Base-by-base conservation (phyloP, 2,797 vertebrate genomes). In the Euphonia xanthogaster region DNA sequence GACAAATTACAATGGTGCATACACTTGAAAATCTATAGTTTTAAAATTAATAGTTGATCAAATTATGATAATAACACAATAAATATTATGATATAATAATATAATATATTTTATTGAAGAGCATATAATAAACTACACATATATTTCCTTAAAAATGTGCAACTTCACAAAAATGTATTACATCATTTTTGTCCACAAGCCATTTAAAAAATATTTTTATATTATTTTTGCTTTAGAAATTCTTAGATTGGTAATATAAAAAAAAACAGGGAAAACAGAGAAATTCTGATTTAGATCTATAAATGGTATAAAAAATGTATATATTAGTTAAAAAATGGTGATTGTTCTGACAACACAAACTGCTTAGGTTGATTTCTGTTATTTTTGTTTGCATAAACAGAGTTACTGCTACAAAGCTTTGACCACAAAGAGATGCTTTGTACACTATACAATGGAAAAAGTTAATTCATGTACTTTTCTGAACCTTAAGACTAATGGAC, bases 341-440 rank as follows among this genome's bases (percentile, higher is more conserved):
- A 72, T 54, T 47, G 28, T 70, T 95, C 35, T 87, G 37, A 55
- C 5, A 28, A 58, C 22, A 84, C 5, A 53, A 50, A 28, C 13
- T 65, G 31, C 7, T 78, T 68, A 48, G 31, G 14, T 47, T 72
- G 18, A 39, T 54, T 57, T 79, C 22, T 39, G 44, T 81, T 77
- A 88, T 42, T 76, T 75, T 80, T 74, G 35, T 94, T 95, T 89
- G 54, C 82, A 85, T 80, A 85, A 92, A 93, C 31, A 53, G 65
- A 85, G 21, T 65, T 95, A 70, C 31, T 89, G 30, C 61, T 92
- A 74, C 37, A 73, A 21, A 90, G 44, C 33, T 87, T 68, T 94
- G 48, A 71, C 61, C 25, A 75, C 47, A 90, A 87, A 79, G 31
- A 81, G 40, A 35, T 67, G 60, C n/a, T 86, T 91, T 77, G 16